Percentiles rank a stretch among this genome's conserved stretches.
These are phyloP conservation scores for Gymnogyps californianus DNA, from an alignment of 2,113 vertebrate genomes.

Conservation along the genomic window DNA sequence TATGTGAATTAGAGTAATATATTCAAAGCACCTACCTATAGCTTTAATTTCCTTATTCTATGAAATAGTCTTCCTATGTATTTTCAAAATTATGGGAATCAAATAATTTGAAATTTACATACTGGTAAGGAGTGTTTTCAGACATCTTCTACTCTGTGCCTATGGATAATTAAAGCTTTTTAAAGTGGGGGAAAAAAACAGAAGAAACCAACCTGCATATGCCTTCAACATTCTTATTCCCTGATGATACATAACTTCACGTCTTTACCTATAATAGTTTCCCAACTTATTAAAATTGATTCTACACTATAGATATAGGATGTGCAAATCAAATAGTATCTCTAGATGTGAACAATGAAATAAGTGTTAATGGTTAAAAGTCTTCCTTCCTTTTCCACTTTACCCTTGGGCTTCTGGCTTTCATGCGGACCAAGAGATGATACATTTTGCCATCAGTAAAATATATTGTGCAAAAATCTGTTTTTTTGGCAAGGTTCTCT, in stretches of 20 bases:
- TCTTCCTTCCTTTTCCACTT: not conserved
- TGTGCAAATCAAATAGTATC: not conserved
- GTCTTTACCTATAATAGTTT: rapidly evolving
- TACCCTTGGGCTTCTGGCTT: not conserved
- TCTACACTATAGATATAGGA: not conserved
- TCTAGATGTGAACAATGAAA: not conserved
- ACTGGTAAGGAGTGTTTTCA: not conserved
- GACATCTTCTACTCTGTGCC: not conserved
- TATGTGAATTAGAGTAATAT: not conserved
- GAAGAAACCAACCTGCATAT: not conserved
- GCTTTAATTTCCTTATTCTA: not conserved
- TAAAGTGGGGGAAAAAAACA: not conserved
- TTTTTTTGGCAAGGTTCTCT: not conserved
- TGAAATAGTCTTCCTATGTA: not conserved
- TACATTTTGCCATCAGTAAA: not conserved
- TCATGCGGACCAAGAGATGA: not conserved
- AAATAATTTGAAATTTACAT: not conserved
- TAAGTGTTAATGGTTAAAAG: not conserved
- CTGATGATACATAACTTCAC: not conserved
- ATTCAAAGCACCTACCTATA: not conserved
- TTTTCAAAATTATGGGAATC: not conserved
- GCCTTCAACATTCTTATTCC: not conserved
- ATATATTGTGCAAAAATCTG: not conserved
- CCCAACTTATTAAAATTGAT: not conserved
- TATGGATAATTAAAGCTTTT: not conserved